These are phyloP conservation scores for Strigops habroptila DNA, from an alignment of 2,113 vertebrate genomes.

Conservation along the genomic window DNA sequence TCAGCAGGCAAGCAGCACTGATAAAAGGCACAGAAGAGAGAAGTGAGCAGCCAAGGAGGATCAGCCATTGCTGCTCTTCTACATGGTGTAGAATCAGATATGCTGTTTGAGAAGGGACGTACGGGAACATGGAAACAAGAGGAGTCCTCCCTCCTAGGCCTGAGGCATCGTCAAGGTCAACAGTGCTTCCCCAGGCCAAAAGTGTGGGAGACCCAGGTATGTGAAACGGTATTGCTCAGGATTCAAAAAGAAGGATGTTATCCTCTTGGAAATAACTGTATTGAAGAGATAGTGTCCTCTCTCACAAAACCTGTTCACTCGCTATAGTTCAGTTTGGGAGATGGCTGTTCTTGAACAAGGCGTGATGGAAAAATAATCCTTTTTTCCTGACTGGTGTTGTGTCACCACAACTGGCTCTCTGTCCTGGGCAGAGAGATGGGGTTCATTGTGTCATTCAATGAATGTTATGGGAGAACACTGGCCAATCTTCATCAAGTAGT, in stretches of 20 bases:
- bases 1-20: not conserved
- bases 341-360: not conserved
- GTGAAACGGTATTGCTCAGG: not conserved
- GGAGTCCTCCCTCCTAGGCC: not conserved
- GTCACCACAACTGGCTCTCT: not conserved
- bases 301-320: not conserved
- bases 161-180: not conserved
- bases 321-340: not conserved
- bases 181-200: not conserved
- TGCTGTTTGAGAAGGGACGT: accelerated
- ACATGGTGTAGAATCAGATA: not conserved
- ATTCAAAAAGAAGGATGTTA: not conserved
- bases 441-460: not conserved
- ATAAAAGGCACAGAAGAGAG: not conserved
- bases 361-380: not conserved
- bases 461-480: not conserved
- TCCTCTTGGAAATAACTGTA: not conserved
- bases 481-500: not conserved
- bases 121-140: not conserved
- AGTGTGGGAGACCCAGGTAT: not conserved
- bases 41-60: not conserved
- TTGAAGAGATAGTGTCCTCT: not conserved
- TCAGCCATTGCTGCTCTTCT: not conserved
- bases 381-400: not conserved
- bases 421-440: not conserved